Evolutionary conservation across 1,140 invertebrate genomes (phyloP).

Genomic region (Drosophila arizonae): DNA sequence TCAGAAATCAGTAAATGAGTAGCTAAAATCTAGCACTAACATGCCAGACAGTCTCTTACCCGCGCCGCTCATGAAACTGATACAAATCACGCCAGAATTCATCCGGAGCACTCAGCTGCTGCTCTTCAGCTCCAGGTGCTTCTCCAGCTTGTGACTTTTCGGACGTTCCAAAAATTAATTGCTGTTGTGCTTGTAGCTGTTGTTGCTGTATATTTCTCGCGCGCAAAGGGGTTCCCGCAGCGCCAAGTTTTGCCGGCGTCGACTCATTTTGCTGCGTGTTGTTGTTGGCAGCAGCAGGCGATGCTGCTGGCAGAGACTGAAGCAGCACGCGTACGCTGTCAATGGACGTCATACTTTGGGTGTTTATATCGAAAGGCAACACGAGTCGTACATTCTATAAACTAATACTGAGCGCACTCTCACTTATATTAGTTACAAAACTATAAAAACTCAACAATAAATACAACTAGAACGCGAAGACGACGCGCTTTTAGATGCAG

Average conservation of each 20-base stretch:
- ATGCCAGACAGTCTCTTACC: conserved; percentile 85
- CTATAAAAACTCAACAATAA: conserved; percentile 59
- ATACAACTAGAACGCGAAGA: conserved; percentile 61
- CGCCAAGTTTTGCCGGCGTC: conserved; percentile 58
- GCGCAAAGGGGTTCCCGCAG: conserved; percentile 57
- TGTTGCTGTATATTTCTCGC: conserved; percentile 52
- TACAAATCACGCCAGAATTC: conserved; percentile 90
- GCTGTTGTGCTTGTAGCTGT: conserved; percentile 25
- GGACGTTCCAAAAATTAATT: conserved; percentile 40
- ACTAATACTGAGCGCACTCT: conserved; percentile 37
- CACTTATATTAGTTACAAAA: conserved; percentile 47
- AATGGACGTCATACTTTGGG: conserved; percentile 59
- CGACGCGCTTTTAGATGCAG: conserved; percentile 59
- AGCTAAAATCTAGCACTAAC: conserved; percentile 12
- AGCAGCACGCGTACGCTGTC: conserved; percentile 66
- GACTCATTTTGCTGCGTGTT: conserved; percentile 35
- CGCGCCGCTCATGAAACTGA: conserved; percentile 92
- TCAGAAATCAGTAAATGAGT: too few relatives aligned
- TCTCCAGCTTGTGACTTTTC: conserved; percentile 38
- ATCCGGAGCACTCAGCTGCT: conserved; percentile 53
- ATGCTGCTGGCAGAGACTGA: conserved; percentile 65
- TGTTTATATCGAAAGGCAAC: conserved; percentile 24
- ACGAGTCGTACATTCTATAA: conserved; percentile 52
- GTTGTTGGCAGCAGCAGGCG: conserved; percentile 31
- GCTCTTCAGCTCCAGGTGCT: conserved; percentile 5